These are phyloP conservation scores for Gastrophysa polygoni DNA, from an alignment of 2,888 invertebrate species.

Conservation along the genomic window DNA sequence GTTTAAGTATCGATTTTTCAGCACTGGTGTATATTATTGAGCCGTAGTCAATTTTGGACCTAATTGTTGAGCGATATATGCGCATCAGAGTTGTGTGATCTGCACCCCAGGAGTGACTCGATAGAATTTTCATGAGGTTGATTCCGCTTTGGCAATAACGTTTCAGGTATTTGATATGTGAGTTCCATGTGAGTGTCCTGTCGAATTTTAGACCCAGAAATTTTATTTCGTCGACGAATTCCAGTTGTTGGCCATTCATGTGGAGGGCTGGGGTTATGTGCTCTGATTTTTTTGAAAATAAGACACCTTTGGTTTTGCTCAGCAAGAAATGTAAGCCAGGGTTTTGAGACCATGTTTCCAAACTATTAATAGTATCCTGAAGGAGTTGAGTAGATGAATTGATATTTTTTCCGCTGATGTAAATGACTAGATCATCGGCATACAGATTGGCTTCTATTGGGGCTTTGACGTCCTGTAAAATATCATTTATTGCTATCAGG, in stretches of 20 bases:
- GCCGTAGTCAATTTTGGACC: conserved; percentile 3
- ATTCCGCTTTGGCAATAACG: background rate
- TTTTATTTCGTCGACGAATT: background rate
- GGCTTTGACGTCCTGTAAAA: background rate
- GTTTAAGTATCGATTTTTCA: background rate
- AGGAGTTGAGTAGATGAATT: background rate
- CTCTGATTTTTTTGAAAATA: background rate
- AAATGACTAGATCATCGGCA: background rate
- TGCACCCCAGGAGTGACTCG: background rate
- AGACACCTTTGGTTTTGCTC: background rate
- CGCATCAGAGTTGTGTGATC: background rate
- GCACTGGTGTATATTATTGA: background rate
- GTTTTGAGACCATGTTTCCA: background rate
- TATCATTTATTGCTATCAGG: no score
- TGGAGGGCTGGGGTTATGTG: background rate
- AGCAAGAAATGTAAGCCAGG: background rate
- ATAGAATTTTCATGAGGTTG: conserved; percentile 3
- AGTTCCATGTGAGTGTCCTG: background rate
- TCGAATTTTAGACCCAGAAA: conserved; percentile 4
- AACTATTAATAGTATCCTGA: background rate
- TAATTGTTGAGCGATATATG: background rate
- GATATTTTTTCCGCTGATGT: background rate
- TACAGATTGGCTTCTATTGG: background rate
- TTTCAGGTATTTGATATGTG: background rate
- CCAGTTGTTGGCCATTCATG: background rate